Base-by-base conservation (phyloP, 1,140 invertebrate species). In the Pseudomyrmex pallidus region DNA sequence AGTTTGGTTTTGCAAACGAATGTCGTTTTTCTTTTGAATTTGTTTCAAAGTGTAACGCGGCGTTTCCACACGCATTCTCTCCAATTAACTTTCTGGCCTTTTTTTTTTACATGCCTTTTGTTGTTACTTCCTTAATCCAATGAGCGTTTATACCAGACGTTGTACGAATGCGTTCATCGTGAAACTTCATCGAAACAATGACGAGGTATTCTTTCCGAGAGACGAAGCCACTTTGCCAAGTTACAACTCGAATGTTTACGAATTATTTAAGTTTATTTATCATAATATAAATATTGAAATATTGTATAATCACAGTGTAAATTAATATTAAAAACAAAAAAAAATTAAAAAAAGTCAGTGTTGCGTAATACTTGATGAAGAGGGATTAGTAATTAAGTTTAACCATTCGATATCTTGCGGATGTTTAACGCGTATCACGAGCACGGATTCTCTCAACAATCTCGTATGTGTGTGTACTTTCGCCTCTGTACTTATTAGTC, bases 401-500 rank as follows among this genome's bases (percentile, higher is more conserved):
- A 46, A 5, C 48, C 44, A 52, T 52, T 46, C 10, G 44, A 12
- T 48, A 17, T 66, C 15, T 85, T 59, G 50, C 59, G 48, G 25
- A 74, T 12, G 7, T 22, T 25, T 25, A 9, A 17, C 22, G 22
- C 10, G 13, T 44, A 8, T 25, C 15, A 1, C 4, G 56, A 62
- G 20, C 68, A 44, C 46, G 44, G 46, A 13, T 52, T 44, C 25
- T 73, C 9, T 82, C 63, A 57, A 52, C 62, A 83, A 87, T 87
- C 70, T 77, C 76, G 59, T 73, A 82, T 85, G 35, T 35, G 35
- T 35, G 35, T 35, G 35, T 35, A 35, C 35, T 77, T 85, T 64
- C 77, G 74, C 67, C 64, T 20, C 62, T 54, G 61, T 90, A 90
- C 86, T 87, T 87, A 84, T 87, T 90, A 87, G 80, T 90, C 86